Evolutionary conservation across 2,888 invertebrate genomes (phyloP).

Genomic region (Phytoseiulus persimilis): DNA sequence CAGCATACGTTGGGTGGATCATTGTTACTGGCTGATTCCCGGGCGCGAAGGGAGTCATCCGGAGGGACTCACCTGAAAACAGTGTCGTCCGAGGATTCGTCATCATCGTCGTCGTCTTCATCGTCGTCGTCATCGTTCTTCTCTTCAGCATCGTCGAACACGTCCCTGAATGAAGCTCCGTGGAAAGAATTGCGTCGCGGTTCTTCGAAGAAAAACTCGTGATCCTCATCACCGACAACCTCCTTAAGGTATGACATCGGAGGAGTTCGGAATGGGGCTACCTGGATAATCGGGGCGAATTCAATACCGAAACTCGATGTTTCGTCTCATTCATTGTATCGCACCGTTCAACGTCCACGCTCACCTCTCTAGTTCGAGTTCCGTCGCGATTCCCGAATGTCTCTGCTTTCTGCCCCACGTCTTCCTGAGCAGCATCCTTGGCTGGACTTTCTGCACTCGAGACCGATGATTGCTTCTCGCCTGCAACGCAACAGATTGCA

Average conservation of each 20-base stretch:
- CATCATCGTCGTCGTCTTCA: not conserved
- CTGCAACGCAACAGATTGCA: not conserved
- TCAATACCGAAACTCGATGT: too few species aligned
- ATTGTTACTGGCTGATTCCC: too few species aligned
- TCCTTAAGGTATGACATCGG: conserved; percentile 31
- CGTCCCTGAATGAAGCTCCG: conserved; percentile 16
- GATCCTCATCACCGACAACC: conserved; percentile 19
- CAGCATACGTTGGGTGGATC: too few species aligned
- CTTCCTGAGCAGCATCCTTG: not conserved
- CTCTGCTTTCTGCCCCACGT: not conserved
- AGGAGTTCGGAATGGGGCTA: not conserved
- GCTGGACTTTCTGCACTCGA: not conserved
- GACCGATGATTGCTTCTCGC: not conserved
- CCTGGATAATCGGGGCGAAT: not conserved
- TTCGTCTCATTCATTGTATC: too few species aligned
- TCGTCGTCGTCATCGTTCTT: conserved; percentile 12
- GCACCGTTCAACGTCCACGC: too few species aligned
- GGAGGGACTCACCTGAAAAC: conserved; percentile 9
- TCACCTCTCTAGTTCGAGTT: not conserved
- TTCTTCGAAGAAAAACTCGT: conserved; percentile 28
- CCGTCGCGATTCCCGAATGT: not conserved
- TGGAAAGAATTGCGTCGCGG: not conserved
- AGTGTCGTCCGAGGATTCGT: not conserved
- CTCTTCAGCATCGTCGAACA: conserved; percentile 10
- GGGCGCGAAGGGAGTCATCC: too few species aligned